These are phyloP conservation scores for Gila orcuttii DNA, from an alignment of 2,113 vertebrate species.

Conservation along the genomic window DNA sequence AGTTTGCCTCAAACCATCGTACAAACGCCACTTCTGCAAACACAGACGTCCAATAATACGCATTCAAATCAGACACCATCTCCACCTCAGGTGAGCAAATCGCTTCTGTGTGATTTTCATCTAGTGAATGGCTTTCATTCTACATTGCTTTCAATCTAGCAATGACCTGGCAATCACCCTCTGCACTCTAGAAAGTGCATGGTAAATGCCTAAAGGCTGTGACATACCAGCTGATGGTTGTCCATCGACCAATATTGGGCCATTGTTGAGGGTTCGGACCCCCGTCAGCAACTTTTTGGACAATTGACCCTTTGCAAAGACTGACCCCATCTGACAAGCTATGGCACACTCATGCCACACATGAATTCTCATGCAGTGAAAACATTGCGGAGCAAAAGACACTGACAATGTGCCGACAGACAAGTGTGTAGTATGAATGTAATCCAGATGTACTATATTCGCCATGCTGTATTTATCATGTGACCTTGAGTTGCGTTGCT, in stretches of 20 bases:
- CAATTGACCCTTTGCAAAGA: too few species aligned
- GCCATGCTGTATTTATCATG: too few species aligned
- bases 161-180: background rate
- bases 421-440: too few species aligned
- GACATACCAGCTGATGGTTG: background rate
- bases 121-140: background rate
- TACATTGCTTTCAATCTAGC: background rate
- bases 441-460: too few species aligned
- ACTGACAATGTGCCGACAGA: too few species aligned
- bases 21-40: constrained; percentile 76
- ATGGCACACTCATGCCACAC: too few species aligned
- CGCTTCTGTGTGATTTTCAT: background rate
- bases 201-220: too few species aligned
- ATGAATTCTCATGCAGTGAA: too few species aligned
- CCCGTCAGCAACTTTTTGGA: too few species aligned
- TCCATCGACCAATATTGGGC: background rate
- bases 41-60: constrained; percentile 75
- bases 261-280: background rate
- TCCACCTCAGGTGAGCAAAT: constrained; percentile 81
- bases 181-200: background rate
- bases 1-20: constrained; percentile 72
- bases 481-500: too few species aligned
- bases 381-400: too few species aligned
- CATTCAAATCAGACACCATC: constrained; percentile 73
- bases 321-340: too few species aligned